A percentile compares a stretch with the other conserved stretches of the same genome.
Conservation (phyloP, 2,113 vertebrate genomes). For the Ibidorhyncha struthersii region DNA sequence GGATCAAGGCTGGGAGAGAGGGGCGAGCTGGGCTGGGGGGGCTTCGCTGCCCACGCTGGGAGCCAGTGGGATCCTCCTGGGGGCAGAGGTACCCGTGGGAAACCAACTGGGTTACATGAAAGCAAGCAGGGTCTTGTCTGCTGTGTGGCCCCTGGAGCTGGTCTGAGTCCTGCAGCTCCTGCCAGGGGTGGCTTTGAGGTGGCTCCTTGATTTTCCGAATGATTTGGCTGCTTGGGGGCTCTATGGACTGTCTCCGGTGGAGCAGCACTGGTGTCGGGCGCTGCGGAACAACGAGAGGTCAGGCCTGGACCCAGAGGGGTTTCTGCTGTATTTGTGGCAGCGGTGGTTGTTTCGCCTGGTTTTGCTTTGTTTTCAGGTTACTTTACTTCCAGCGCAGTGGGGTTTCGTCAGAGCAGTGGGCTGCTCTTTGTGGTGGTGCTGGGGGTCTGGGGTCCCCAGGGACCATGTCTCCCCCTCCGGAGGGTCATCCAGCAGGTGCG, state of each 20-base stretch:
- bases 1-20: too few relatives aligned
- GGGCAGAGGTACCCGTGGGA: not conserved
- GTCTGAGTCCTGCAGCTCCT: not conserved
- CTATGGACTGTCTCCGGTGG: rapidly evolving
- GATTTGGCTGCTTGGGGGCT: not conserved
- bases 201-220: not conserved
- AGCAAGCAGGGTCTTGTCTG: not conserved
- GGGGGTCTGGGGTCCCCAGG: not conserved
- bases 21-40: not conserved
- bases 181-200: not conserved
- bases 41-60: too few relatives aligned
- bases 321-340: not conserved
- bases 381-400: not conserved
- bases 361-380: not conserved
- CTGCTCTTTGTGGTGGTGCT: too few relatives aligned
- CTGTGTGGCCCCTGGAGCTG: not conserved
- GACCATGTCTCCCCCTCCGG: rapidly evolving
- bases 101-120: rapidly evolving
- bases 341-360: not conserved
- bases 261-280: not conserved
- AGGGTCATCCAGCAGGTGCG: not conserved
- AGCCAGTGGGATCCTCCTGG: too few relatives aligned
- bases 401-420: not conserved
- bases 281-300: not conserved
- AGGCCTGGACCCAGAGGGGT: not conserved